Conservation (phyloP, 1,140 invertebrate genomes). For the Augochlora pura region DNA sequence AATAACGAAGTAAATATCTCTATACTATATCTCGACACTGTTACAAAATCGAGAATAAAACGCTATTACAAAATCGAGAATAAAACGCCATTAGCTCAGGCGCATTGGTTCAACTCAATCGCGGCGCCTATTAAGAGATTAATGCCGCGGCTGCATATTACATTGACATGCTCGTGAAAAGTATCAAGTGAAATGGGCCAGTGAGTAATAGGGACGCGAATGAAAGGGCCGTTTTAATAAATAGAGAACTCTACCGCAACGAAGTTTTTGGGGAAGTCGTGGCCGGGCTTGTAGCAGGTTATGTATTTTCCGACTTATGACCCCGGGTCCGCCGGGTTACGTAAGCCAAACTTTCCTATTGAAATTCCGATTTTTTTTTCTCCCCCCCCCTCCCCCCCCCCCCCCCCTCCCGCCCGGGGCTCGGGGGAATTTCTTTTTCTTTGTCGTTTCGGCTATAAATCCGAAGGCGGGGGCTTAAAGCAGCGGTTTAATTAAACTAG, state of each 20-base stretch:
- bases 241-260: constrained; percentile 28
- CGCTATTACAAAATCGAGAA: not conserved
- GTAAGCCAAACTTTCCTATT: constrained; percentile 49
- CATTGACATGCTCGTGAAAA: not conserved
- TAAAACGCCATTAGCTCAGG: too few relatives aligned
- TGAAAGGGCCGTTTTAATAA: constrained; percentile 32
- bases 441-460: constrained; percentile 67
- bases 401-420: not conserved
- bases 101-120: too few relatives aligned
- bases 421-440: constrained; percentile 51
- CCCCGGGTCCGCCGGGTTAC: not conserved
- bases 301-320: constrained; percentile 42
- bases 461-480: constrained; percentile 61
- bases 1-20: too few relatives aligned
- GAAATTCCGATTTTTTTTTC: constrained; percentile 53
- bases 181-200: not conserved
- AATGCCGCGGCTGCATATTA: not conserved
- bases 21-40: too few relatives aligned
- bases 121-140: not conserved
- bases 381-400: not conserved
- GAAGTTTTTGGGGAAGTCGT: constrained; percentile 46
- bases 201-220: constrained; percentile 6
- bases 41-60: too few relatives aligned
- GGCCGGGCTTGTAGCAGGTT: constrained; percentile 38
- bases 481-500: constrained; percentile 72